Percentiles rank a stretch among this genome's conserved stretches.
These are phyloP conservation scores for Machimus rusticus DNA, from an alignment of 2,888 invertebrate genomes.

Conservation along the genomic window DNA sequence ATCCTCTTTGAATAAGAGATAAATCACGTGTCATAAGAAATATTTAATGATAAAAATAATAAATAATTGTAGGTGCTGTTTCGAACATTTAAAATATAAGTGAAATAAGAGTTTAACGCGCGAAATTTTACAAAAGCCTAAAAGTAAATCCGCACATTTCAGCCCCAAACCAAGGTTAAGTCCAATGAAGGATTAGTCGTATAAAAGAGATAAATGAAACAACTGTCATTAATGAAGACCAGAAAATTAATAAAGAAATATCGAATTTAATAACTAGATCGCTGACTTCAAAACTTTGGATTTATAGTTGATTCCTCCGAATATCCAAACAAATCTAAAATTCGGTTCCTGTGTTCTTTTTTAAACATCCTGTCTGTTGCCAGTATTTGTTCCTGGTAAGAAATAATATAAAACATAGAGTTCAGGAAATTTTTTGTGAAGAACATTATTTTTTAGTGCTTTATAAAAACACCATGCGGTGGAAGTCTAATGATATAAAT, in stretches of 20 bases:
- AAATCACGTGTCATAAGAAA: neutral
- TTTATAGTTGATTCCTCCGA: neutral
- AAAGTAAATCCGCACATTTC: too few species aligned
- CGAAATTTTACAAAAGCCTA: too few species aligned
- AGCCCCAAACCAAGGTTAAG: too few species aligned
- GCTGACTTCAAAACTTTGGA: neutral
- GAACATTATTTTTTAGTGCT: neutral
- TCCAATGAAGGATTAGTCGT: too few species aligned
- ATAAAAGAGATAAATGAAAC: neutral
- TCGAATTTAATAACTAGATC: neutral
- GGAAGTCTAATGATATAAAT: neutral
- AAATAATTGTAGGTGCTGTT: too few species aligned
- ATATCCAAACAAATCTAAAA: neutral
- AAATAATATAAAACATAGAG: neutral
- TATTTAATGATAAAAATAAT: neutral
- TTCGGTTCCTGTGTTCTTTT: neutral
- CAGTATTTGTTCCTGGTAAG: neutral
- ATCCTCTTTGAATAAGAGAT: neutral
- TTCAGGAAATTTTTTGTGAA: neutral
- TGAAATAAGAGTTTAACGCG: too few species aligned
- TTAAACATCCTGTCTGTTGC: neutral
- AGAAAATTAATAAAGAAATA: neutral
- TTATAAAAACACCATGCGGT: neutral
- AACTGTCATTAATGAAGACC: neutral
- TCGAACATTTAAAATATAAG: too few species aligned